phyloP scores from a whole-genome alignment of 1,140 invertebrate genomes.

The Bombyx mandarina region DNA sequence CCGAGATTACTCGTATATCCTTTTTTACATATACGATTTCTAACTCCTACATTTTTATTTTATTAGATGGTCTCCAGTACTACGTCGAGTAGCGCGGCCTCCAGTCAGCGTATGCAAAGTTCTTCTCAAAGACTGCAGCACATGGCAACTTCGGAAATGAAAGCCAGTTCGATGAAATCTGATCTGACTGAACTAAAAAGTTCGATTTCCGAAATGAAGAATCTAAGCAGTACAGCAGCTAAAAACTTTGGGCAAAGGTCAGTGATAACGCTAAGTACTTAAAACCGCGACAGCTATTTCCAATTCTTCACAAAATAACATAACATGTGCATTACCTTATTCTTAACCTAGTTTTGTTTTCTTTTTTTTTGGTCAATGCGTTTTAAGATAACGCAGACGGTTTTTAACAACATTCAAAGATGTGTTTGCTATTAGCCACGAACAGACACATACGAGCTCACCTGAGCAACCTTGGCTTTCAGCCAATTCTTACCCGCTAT shows the following conservation, averaged over 20 bases:
- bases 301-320: too few relatives aligned
- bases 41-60: conserved; percentile 4
- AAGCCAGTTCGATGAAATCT: conserved; percentile 80
- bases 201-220: conserved; percentile 84
- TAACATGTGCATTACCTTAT: conserved; percentile 1
- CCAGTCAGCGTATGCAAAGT: conserved; percentile 70
- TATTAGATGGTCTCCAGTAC: conserved; percentile 69
- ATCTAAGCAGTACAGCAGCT: conserved; percentile 68
- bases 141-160: conserved; percentile 74
- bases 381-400: conserved; percentile 38
- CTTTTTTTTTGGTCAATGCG: conserved; percentile 29
- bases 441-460: conserved; percentile 39
- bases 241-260: conserved; percentile 71
- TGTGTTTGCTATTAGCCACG: conserved; percentile 27
- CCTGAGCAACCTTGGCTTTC: conserved; percentile 61
- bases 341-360: conserved; percentile 2
- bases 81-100: conserved; percentile 73
- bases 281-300: neutral
- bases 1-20: too few relatives aligned
- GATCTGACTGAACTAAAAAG: conserved; percentile 82
- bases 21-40: too few relatives aligned
- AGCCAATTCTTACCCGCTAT: conserved; percentile 56
- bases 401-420: conserved; percentile 19
- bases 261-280: conserved; percentile 15
- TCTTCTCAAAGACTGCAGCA: conserved; percentile 62